Conservation (phyloP, 2,113 vertebrate genomes). For the Eurystomus gularis region DNA sequence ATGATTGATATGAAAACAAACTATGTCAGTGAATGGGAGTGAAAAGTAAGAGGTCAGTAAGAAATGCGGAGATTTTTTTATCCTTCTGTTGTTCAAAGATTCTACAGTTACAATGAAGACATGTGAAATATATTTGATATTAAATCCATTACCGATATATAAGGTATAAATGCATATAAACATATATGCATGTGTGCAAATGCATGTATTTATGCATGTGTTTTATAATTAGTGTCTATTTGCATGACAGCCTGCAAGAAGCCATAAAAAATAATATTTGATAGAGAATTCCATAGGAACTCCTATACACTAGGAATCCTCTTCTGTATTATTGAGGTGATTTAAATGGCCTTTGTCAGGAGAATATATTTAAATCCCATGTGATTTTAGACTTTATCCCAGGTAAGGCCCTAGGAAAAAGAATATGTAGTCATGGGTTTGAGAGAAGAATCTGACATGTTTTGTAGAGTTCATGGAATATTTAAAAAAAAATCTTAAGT, state of each 20-base stretch:
- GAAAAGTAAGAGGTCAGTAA: background rate
- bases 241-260: background rate
- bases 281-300: background rate
- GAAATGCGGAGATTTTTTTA: background rate
- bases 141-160: background rate
- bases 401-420: background rate
- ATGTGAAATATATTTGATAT: background rate
- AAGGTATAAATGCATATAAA: background rate
- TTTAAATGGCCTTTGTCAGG: background rate
- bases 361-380: background rate
- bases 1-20: slow-evolving; percentile 22
- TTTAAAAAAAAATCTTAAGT: background rate
- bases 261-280: background rate
- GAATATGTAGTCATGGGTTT: background rate
- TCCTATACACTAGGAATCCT: background rate
- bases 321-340: background rate
- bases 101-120: background rate
- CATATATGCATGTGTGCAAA: fast-evolving
- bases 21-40: background rate
- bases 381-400: background rate
- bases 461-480: background rate
- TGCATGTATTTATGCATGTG: background rate
- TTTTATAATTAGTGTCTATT: background rate
- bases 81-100: background rate
- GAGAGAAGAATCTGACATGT: background rate